A percentile compares a stretch with the other conserved stretches of the same genome.
These are phyloP conservation scores for Hyphantria cunea DNA, from an alignment of 1,140 invertebrate genomes.

Conservation along the genomic window DNA sequence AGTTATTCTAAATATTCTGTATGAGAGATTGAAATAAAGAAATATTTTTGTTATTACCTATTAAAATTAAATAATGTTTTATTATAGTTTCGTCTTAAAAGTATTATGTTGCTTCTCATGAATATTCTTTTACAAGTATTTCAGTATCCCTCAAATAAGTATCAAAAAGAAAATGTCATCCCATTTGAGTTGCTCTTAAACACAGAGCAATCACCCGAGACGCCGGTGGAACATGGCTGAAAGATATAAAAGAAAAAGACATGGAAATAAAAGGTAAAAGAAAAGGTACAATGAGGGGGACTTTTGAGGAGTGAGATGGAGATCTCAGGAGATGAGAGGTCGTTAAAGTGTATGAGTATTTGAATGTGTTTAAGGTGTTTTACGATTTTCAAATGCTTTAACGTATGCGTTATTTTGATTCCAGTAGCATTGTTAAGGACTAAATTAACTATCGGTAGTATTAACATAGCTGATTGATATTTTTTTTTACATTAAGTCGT, in stretches of 20 bases:
- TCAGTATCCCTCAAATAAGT: constrained; percentile 20
- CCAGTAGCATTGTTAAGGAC: too few species aligned
- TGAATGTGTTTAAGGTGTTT: constrained; percentile 14
- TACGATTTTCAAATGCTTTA: neutral
- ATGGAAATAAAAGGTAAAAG: constrained; percentile 27
- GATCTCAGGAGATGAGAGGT: constrained; percentile 19
- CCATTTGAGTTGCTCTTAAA: constrained; percentile 22
- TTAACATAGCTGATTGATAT: too few species aligned
- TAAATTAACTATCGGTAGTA: too few species aligned
- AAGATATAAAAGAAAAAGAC: constrained; percentile 29
- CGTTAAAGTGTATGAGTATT: constrained; percentile 8
- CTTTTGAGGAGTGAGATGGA: constrained; percentile 25
- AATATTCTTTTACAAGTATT: neutral
- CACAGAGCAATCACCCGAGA: constrained; percentile 31
- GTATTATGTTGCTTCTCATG: too few species aligned
- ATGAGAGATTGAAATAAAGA: too few species aligned
- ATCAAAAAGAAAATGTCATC: constrained; percentile 35
- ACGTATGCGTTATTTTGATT: too few species aligned
- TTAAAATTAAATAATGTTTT: too few species aligned
- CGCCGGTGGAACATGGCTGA: constrained; percentile 22
- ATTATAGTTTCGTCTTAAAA: too few species aligned
- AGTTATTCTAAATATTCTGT: too few species aligned
- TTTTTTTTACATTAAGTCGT: too few species aligned
- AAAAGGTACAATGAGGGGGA: constrained; percentile 2
- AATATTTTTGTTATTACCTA: too few species aligned